Evolutionary conservation across 2,888 invertebrate species (phyloP), one percentile per base, ranked within the genome.

Genomic region (Drosophila dives): DNA sequence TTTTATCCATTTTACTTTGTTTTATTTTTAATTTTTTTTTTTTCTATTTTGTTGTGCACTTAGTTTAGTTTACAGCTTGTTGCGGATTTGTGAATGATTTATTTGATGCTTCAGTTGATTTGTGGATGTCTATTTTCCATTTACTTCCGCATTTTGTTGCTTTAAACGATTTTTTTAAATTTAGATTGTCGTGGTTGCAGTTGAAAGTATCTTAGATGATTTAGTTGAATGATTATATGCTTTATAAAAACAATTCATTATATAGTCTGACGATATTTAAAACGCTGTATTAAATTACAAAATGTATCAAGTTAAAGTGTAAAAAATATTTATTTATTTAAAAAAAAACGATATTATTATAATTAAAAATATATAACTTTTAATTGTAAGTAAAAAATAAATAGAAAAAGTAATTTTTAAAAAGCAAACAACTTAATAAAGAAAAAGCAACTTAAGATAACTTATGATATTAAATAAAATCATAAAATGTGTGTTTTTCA

Each of bases 21-120:
- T 17, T 17, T 3, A n/a, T 3, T 74, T 67, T 60, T 72, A 63
- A 75, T 74, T 68, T 56, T 72, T 36, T 36, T 48, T 45, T 70
- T 40, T 60, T 76, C 29, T 29, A 29, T 29, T 29, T 40, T 17
- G 63, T 70, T 74, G 60, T 63, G 63, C 64, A 67, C 63, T 68
- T 77, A 81, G 83, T 73, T 83, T 86, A 81, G 86, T 63, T 77
- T 67, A 61, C 72, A 80, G 60, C 72, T 75, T 54, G 55, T 64
- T 63, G 64, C 48, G 45, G 32, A 40, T 55, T 75, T 53, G 17
- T 45, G 26, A 49, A 32, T 64, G 78, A 85, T 75, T 75, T 75
- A 81, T 86, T 72, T 75, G 77, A 55, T 48, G 58, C 55, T 72
- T 50, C 61, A 40, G 48, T 38, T 54, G 65, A 56, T 29, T 66